Percentiles rank a stretch among this genome's conserved stretches.
These are phyloP conservation scores for Solea solea DNA, from an alignment of 2,113 vertebrate genomes.

Conservation along the genomic window DNA sequence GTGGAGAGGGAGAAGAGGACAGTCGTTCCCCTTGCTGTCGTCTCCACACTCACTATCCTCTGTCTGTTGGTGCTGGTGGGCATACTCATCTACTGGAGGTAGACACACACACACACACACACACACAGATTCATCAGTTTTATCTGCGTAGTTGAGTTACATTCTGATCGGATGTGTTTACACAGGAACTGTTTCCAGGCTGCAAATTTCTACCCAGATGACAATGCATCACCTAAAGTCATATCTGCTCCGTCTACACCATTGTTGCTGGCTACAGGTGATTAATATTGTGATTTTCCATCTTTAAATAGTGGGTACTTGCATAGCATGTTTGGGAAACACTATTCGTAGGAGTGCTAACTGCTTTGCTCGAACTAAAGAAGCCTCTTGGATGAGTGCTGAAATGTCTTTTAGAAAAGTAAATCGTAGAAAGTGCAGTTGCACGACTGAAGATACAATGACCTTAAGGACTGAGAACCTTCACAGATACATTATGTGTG, in stretches of 20 bases:
- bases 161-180: conserved; percentile 4
- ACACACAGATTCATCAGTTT: not conserved
- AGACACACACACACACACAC: conserved; percentile 29
- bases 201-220: conserved; percentile 95
- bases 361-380: too few relatives aligned
- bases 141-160: not conserved
- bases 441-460: too few relatives aligned
- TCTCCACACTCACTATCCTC: conserved; percentile 94
- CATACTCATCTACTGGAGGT: conserved; percentile 99
- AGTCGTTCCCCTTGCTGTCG: conserved; percentile 92
- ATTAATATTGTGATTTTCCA: conserved; percentile 2
- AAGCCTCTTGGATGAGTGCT: too few relatives aligned
- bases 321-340: too few relatives aligned
- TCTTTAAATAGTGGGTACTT: too few relatives aligned
- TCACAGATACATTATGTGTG: not conserved
- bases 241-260: conserved; percentile 90
- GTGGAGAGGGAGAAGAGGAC: conserved; percentile 90
- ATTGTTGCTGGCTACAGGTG: conserved; percentile 91
- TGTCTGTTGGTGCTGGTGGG: conserved; percentile 97
- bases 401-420: too few relatives aligned
- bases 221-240: conserved; percentile 90
- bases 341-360: too few relatives aligned
- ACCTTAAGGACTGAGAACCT: too few relatives aligned
- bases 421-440: too few relatives aligned
- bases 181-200: conserved; percentile 95